Percentiles rank a stretch among this genome's conserved stretches.
Conservation (phyloP, 2,888 invertebrate genomes). For the Scrobipalpa costella region DNA sequence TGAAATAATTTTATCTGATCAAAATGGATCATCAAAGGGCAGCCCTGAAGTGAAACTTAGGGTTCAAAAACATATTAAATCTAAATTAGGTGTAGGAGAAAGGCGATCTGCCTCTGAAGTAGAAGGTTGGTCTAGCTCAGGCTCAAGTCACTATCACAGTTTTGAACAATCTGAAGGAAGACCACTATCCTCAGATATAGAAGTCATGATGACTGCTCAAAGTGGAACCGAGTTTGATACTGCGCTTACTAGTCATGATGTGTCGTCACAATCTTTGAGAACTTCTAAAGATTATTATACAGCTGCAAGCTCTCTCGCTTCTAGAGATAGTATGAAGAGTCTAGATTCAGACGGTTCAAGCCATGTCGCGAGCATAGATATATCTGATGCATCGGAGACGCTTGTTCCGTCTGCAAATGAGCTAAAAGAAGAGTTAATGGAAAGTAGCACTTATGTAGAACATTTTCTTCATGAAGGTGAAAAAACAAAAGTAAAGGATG, state of each 20-base stretch:
- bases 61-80: conserved; percentile 72
- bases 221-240: conserved; percentile 94
- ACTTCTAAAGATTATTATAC: conserved; percentile 93
- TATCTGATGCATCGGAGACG: conserved; percentile 96
- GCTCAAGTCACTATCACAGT: conserved; percentile 94
- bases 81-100: conserved; percentile 78
- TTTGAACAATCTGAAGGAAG: conserved; percentile 91
- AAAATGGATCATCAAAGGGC: conserved; percentile 70
- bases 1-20: conserved; percentile 68
- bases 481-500: conserved; percentile 65
- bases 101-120: conserved; percentile 89
- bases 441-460: conserved; percentile 81
- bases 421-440: conserved; percentile 86
- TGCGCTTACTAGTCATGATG: conserved; percentile 89
- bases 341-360: conserved; percentile 94
- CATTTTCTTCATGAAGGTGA: conserved; percentile 72
- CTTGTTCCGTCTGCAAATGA: conserved; percentile 94
- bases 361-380: conserved; percentile 92
- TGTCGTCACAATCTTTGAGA: conserved; percentile 85
- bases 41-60: conserved; percentile 73
- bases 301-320: conserved; percentile 92
- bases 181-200: conserved; percentile 93
- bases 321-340: conserved; percentile 94
- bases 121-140: conserved; percentile 92
- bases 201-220: conserved; percentile 87